Base-by-base conservation (phyloP, 2,888 invertebrate species). In the Theristus sp. region DNA sequence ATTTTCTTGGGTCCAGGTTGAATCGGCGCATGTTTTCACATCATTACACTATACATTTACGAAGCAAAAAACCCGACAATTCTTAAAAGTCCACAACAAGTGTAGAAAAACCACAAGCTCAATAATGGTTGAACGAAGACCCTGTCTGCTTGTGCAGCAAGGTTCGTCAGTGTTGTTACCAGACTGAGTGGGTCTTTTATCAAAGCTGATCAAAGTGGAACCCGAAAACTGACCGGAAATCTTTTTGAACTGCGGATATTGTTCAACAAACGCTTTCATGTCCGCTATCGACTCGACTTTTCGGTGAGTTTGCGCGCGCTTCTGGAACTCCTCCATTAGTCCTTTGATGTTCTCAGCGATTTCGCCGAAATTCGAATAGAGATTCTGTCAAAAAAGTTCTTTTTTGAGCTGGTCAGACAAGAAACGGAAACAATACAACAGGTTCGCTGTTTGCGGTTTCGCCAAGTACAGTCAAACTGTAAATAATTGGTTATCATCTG, bases 261-360 rank as follows among this genome's bases (percentile, higher is more conserved):
- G 85, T 75, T 98, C 96, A 0, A 98, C 89, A 75, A 73, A 70
- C 25, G 24, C 27, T 79, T 99, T 99, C 96, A 99, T 96, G 74
- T 99, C 98, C 0, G 87, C 82, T 69, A 99, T 96, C 69, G 90
- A 91, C 79, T 99, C 96, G 1, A 99, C 87, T 79, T 93, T 91
- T 74, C 91, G 86, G 70, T 94, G 90, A 69, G 87, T 88, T 74
- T 94, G 87, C 1, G 91, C 64, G 75, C 91, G 90, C 69, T 82
- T 84, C 76, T 94, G 93, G 77, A 94, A 98, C 71, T 94, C 90
- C 63, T 96, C 94, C 87, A 99, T 96, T 60, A 98, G 78, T 27
- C 85, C 83, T 76, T 96, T 94, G 67, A 98, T 94, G 55, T 89
- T 93, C 70, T 88, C 86, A 0, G 94, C 96, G 70, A 99, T 94